Evolutionary conservation across 2,888 invertebrate species (phyloP).

Genomic region (Zelleria hepariella): DNA sequence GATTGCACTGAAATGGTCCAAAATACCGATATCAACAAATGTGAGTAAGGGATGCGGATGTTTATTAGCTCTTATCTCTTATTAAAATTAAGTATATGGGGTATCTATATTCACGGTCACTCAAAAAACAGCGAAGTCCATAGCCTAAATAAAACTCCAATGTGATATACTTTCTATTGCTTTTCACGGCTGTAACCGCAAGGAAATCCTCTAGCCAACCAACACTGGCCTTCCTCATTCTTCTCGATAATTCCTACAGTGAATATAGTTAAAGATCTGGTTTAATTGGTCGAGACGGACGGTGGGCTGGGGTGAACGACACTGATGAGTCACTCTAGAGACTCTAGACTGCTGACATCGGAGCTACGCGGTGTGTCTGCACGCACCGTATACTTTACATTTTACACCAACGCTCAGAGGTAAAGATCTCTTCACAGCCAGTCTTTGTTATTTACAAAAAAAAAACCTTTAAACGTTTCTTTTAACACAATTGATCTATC

Average conservation of each 20-base stretch:
- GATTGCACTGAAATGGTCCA: too few relatives aligned
- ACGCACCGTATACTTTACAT: neutral
- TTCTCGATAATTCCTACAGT: neutral
- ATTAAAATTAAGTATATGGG: too few relatives aligned
- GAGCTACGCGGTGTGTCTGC: slow-evolving; percentile 14
- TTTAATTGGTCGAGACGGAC: slow-evolving; percentile 11
- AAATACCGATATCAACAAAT: too few relatives aligned
- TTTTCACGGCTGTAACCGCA: neutral
- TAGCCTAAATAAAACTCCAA: neutral
- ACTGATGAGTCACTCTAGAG: slow-evolving; percentile 38
- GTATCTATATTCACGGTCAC: neutral
- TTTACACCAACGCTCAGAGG: neutral
- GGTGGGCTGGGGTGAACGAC: slow-evolving; percentile 26
- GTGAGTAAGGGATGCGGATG: too few relatives aligned
- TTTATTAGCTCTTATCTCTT: too few relatives aligned
- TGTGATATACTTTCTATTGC: neutral
- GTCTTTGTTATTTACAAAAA: too few relatives aligned
- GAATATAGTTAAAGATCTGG: neutral
- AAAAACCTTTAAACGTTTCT: too few relatives aligned
- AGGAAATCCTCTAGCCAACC: neutral
- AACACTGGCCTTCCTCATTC: neutral
- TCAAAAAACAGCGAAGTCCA: neutral
- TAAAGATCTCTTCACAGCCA: neutral
- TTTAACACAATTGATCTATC: too few relatives aligned
- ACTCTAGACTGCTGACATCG: slow-evolving; percentile 25